A percentile compares a stretch with the other conserved stretches of the same genome.
Evolutionary conservation across 2,888 invertebrate species (phyloP).

Genomic region (Sarcophaga variegata): DNA sequence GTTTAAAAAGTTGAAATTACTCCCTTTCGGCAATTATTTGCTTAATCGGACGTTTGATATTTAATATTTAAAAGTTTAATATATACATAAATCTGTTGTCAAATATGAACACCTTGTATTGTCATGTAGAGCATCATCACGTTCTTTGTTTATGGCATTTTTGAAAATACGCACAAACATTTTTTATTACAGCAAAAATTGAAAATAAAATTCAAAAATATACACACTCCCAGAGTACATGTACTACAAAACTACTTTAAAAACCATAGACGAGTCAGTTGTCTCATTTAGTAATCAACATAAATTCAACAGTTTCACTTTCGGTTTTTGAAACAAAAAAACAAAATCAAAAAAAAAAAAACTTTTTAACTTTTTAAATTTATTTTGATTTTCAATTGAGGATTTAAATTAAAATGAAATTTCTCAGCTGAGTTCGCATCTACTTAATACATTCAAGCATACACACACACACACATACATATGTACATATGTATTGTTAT

Average conservation of each 20-base stretch:
- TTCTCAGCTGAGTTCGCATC: background rate
- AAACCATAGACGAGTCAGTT: slow-evolving; percentile 61
- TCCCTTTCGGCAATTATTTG: too few relatives aligned
- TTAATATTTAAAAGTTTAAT: too few relatives aligned
- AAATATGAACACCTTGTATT: slow-evolving; percentile 35
- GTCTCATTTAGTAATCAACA: slow-evolving; percentile 65
- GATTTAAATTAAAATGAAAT: background rate
- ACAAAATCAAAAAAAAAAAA: slow-evolving; percentile 19
- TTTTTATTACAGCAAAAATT: background rate
- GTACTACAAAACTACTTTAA: slow-evolving; percentile 55
- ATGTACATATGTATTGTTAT: background rate
- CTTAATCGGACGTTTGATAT: too few relatives aligned
- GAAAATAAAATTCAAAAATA: background rate
- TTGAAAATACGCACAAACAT: slow-evolving; percentile 12
- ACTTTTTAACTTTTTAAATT: slow-evolving; percentile 1
- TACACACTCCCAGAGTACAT: slow-evolving; percentile 47
- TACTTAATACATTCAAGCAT: background rate
- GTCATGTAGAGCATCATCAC: slow-evolving; percentile 24
- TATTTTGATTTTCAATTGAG: background rate
- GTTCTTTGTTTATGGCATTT: slow-evolving; percentile 10
- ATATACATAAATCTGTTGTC: background rate
- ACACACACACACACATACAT: too few relatives aligned
- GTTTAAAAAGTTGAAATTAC: too few relatives aligned
- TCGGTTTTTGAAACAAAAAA: slow-evolving; percentile 51
- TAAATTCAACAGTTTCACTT: slow-evolving; percentile 68